Evolutionary conservation across 1,140 invertebrate genomes (phyloP).

Genomic region (Samia ricini): DNA sequence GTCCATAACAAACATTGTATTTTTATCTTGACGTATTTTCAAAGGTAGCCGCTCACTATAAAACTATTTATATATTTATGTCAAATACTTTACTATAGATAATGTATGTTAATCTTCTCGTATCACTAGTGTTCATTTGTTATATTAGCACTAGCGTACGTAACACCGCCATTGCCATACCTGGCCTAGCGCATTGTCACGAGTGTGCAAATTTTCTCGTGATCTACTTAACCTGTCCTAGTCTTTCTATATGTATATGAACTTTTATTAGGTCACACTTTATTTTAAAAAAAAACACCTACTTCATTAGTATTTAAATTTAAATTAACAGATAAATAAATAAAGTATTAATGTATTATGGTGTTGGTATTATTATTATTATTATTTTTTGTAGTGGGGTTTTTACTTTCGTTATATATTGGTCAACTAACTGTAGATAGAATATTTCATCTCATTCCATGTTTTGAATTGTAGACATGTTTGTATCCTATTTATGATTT

Average conservation of each 20-base stretch:
- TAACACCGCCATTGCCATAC: slow-evolving; percentile 14
- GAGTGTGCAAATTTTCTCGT: slow-evolving; percentile 34
- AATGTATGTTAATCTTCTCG: neutral
- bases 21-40: too few species aligned
- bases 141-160: neutral
- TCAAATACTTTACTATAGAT: neutral
- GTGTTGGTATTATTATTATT: too few species aligned
- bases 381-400: too few species aligned
- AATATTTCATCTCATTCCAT: too few species aligned
- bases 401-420: too few species aligned
- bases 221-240: slow-evolving; percentile 28
- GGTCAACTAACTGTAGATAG: too few species aligned
- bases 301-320: neutral
- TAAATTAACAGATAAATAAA: neutral
- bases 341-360: neutral
- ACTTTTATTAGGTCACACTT: slow-evolving; percentile 5
- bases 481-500: too few species aligned
- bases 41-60: too few species aligned
- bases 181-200: slow-evolving; percentile 32
- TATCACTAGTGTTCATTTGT: neutral
- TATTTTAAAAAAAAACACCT: neutral
- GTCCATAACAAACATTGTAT: too few species aligned
- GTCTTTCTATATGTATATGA: slow-evolving; percentile 1
- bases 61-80: neutral
- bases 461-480: too few species aligned